Evolutionary conservation across 2,113 vertebrate species (phyloP), one percentile per base, ranked within the genome.

Genomic region (Typhlomys cinereus): DNA sequence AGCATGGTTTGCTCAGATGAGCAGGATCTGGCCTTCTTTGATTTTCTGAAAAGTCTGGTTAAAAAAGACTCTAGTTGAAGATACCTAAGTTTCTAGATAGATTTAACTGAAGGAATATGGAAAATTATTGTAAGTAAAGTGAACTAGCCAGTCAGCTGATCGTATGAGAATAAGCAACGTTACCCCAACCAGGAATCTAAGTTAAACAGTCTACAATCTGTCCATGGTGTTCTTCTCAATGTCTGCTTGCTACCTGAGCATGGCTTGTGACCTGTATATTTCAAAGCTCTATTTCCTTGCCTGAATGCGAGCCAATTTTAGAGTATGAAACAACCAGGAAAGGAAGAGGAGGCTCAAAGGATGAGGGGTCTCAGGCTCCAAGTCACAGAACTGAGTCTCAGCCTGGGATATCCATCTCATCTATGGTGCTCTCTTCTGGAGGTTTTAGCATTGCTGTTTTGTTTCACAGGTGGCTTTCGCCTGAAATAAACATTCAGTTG

Each of bases 1-100:
- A 94, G 67, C 61, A 64, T 15, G 88, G 59, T 5, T 39, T 70
- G 50, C 29, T 85, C 44, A 91, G 67, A 59, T 73, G 88, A 93
- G 57, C 46, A 78, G 29, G 85, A 69, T 4, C 34, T 86, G 52
- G 15, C 14, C 64, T n/a, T 57, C 48, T 50, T 84, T 94, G 48
- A 59, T 75, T 66, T 84, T 92, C 61, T 84, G 34, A 91, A 25
- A 75, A 86, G 91, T 89, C 64, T 92, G 36, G 44, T 81, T 81
- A 87, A 92, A 48, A 50, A 92, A 95, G 44, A 91, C 17, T 69
- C 31, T 50, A 74, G 36, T 79, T 92, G 79, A 86, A 95, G 3
- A 85, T 15, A 88, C 4, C 39, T 70, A 92, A 83, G 4, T 92
- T 79, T 57, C 36, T 75, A 70, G 50, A 71, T 20, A 85, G 79